Base-by-base conservation (phyloP, 2,888 invertebrate genomes). In the Podotricha telesiphe region DNA sequence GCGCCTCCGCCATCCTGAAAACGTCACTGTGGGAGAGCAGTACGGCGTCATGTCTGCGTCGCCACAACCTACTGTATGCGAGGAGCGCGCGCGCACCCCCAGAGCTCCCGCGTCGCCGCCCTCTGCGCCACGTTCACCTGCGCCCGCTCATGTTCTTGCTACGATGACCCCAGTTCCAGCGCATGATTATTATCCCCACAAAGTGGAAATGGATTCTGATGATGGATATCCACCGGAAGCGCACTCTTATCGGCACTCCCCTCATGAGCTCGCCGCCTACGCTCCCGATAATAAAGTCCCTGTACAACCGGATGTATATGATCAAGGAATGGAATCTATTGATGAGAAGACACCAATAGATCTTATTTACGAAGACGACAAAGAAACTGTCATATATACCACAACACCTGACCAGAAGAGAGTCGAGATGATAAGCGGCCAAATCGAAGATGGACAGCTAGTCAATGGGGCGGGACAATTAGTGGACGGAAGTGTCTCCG, bases 141-240 rank as follows among this genome's bases (percentile, higher is more conserved):
- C 96, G 94, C 85, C 95, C 92, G 89, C 96, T 94, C 78, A 96
- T 78, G 96, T 97, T 89, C 93, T 97, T 77, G 96, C 97, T 76
- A 97, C 97, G 81, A 97, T 97, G 97, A 97, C 97, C 72, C 97
- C 97, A 68, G 97, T 97, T 75, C 97, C 96, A n/a, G 96, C 97
- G 47, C 94, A 96, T 79, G 96, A 97, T 81, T 94, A 93, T 79
- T 93, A 93, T 80, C 91, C 92, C 67, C 93, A 93, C 82, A 93
- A 95, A 79, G 95, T 95, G 70, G 95, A 95, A 80, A 94, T 94
- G 93, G 95, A 94, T 80, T 93, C 93, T 68, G 93, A 93, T 76
- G 93, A 93, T 69, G 94, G 94, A 71, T 94, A 94, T 79, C 94
- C 94, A 28, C 95, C 95, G 79, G 94, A 94, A 79, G 94, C 95